phyloP scores from a whole-genome alignment of 2,113 vertebrate genomes.

The Crotalus tigris region DNA sequence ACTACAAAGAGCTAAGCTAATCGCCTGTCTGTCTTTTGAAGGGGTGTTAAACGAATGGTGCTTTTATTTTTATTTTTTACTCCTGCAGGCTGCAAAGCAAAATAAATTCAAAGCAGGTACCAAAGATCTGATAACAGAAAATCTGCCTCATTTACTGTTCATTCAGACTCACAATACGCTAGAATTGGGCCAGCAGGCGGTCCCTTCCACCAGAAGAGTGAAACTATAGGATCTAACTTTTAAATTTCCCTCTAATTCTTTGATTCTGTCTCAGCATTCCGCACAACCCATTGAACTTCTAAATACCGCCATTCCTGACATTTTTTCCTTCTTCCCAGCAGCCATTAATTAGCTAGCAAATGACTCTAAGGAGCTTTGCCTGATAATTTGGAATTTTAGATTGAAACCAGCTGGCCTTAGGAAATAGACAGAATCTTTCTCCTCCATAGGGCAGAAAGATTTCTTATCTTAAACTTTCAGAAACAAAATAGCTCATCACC shows the following conservation, averaged over 20 bases:
- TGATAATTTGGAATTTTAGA: neutral
- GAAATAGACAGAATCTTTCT: neutral
- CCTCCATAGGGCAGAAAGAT: accelerated
- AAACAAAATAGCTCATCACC: neutral
- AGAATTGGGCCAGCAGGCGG: neutral
- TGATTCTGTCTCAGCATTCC: neutral
- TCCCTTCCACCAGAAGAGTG: neutral
- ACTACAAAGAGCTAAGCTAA: neutral
- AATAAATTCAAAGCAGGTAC: neutral
- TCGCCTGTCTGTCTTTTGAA: neutral
- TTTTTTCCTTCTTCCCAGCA: too few relatives aligned
- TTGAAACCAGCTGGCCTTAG: neutral
- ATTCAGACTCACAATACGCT: neutral
- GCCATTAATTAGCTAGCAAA: neutral
- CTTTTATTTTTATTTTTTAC: neutral
- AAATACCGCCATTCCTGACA: neutral
- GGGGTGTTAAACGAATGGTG: neutral
- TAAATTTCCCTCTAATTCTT: neutral
- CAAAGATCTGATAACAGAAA: neutral
- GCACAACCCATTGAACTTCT: too few relatives aligned
- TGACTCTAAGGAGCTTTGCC: neutral
- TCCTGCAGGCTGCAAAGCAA: neutral
- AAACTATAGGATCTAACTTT: neutral
- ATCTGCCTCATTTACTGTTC: neutral
- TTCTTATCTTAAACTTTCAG: neutral